These are phyloP conservation scores for Acleris cristana DNA, from an alignment of 2,888 invertebrate genomes.

Conservation along the genomic window DNA sequence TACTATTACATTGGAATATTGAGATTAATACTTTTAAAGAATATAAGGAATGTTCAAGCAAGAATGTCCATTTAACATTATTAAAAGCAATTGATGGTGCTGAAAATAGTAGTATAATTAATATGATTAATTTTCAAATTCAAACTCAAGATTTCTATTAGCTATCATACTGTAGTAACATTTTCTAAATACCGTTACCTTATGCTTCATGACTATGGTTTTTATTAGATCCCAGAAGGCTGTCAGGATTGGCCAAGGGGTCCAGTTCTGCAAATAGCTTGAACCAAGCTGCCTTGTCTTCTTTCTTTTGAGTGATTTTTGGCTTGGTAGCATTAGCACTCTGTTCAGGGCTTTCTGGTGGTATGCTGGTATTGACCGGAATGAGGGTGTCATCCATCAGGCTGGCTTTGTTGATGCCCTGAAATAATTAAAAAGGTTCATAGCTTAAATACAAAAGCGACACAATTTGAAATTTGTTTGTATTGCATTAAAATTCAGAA, in stretches of 20 bases:
- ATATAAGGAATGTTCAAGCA: too few relatives aligned
- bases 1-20: too few relatives aligned
- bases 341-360: conserved; percentile 44
- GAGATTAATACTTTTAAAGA: too few relatives aligned
- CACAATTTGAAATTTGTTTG: too few relatives aligned
- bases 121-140: too few relatives aligned
- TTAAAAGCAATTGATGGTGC: too few relatives aligned
- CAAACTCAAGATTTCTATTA: too few relatives aligned
- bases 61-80: too few relatives aligned
- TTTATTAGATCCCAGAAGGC: conserved; percentile 69
- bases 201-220: conserved; percentile 81
- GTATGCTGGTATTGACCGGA: conserved; percentile 48
- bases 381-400: conserved; percentile 56
- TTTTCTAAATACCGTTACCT: neutral
- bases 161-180: too few relatives aligned
- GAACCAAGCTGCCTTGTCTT: conserved; percentile 89
- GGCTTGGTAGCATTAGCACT: conserved; percentile 47
- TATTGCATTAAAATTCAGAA: too few relatives aligned
- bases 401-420: conserved; percentile 58
- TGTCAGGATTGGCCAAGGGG: conserved; percentile 94
- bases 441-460: too few relatives aligned
- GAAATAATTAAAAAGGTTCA: conserved; percentile 29
- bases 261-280: conserved; percentile 97
- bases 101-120: too few relatives aligned
- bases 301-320: conserved; percentile 72